Base-by-base conservation (phyloP, 2,888 invertebrate genomes). In the Agrochola macilenta region DNA sequence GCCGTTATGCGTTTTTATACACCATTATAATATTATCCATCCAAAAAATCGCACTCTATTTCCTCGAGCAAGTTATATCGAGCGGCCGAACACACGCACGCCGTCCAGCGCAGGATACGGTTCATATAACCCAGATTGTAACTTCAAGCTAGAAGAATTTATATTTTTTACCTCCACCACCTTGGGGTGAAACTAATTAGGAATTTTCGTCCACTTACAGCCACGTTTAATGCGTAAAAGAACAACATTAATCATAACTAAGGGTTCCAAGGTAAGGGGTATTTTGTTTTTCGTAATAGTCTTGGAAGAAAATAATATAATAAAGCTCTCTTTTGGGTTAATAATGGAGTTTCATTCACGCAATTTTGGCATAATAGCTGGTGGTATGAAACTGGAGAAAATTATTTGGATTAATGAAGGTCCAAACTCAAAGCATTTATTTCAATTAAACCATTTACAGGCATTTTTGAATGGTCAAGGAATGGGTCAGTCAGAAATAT, bases 91-190 rank as follows among this genome's bases (percentile, higher is more conserved):
- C 82, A 86, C 91, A 93, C 93, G 92, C 93, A 91, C 91, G 87
- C 90, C 43, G 43, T 11, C 90, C 91, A 91, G 92, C 88, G 87
- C 91, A 92, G 93, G 92, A 93, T 90, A 91, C 88, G 91, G 89
- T 90, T 89, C 87, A 91, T 91, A 90, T 91, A 91, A 91, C 91
- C 89, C 89, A 91, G 92, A 93, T 93, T 92, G 91, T 91, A 87
- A 86, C 84, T 82, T 81, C 84, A 70, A 83, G 84, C 87, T 83
- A 82, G 86, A 90, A 90, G 90, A 90, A 90, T 92, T 89, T 74
- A 52, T 90, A 89, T 87, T 89, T 84, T 74, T 72, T 81, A 52
- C 85, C 57, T 39, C 79, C 75, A 46, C 82, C 74, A 39, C 35
- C 65, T 76, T 78, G 74, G 91, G 91, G 92, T 91, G 91, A 86